Base-by-base conservation (phyloP, 2,888 invertebrate species). In the Mechanitis messenoides region DNA sequence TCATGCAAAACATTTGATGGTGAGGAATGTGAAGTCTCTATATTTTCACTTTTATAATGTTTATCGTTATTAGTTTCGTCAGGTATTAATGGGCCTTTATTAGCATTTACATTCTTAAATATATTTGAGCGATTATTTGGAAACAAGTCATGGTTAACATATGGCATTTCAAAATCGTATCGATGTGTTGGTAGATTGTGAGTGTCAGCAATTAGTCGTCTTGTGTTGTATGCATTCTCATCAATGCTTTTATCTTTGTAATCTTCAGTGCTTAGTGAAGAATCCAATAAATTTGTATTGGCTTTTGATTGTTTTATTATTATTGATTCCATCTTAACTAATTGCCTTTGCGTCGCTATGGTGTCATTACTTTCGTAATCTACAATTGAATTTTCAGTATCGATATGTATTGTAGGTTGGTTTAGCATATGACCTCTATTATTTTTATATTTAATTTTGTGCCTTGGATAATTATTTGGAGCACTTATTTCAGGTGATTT, bases 281-380 rank as follows among this genome's bases (percentile, higher is more conserved):
- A 50, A 50, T 50, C 31, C 7, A 50, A 31, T 31, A 50, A 3
- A 50, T 50, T 50, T 31, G 3, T 28, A 31, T 28, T 9, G 2
- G 28, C 31, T 6, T 28, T 31, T 31, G 50, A 31, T 6, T 12
- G 28, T 60, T 62, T 56, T 45, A 65, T 63, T 38, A 62, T 45
- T 20, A 65, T 4, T 7, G 66, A 58, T 46, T 65, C 66, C 53
- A 66, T 63, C 56, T 59, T 56, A 45, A 66, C 58, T 28, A 62
- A 50, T 59, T 64, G 67, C 54, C 60, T 53, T 20, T 65, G 60
- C 47, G 61, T 60, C 50, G 63, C 63, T 6, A 60, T 5, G 20
- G 50, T 59, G 12, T 59, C 55, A 42, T 62, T 59, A n/a, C 56
- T 62, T 45, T 55, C 53, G 11, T 35, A 45, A 46, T 31, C 46